Conservation (phyloP, 2,797 vertebrate species). For the Anas capensis region DNA sequence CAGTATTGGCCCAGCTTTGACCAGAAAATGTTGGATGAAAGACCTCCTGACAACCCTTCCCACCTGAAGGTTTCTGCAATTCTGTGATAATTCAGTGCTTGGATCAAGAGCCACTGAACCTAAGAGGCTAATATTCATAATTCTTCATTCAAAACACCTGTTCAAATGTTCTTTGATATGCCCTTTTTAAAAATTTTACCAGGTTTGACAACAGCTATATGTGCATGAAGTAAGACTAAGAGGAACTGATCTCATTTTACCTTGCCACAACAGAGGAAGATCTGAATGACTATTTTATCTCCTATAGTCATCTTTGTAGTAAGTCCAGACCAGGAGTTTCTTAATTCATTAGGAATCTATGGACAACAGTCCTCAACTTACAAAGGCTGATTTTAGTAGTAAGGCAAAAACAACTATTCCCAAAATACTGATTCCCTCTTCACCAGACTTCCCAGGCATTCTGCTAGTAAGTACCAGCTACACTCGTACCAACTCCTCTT, state of each 20-base stretch:
- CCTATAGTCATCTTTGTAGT: not conserved
- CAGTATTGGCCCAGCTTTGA: not conserved
- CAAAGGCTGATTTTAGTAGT: not conserved
- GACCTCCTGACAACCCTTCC: not conserved
- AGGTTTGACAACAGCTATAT: not conserved
- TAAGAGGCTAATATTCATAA: not conserved
- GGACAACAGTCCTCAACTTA: not conserved
- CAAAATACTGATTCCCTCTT: not conserved
- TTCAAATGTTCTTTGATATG: not conserved
- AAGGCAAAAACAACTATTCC: not conserved
- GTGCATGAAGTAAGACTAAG: not conserved
- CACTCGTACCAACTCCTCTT: accelerated
- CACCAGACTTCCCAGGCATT: not conserved
- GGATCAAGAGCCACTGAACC: not conserved
- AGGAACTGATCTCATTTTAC: not conserved
- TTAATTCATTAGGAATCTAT: not conserved
- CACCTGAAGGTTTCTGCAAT: not conserved
- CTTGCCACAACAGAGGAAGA: not conserved
- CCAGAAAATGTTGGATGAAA: not conserved
- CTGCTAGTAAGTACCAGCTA: not conserved
- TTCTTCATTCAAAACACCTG: not conserved
- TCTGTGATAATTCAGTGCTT: not conserved
- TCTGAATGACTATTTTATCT: not conserved
- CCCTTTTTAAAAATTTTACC: not conserved
- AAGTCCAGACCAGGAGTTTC: not conserved